A percentile compares a stretch with the other conserved stretches of the same genome.
Conservation (phyloP, 2,888 invertebrate genomes). For the Liodrosophila aerea region DNA sequence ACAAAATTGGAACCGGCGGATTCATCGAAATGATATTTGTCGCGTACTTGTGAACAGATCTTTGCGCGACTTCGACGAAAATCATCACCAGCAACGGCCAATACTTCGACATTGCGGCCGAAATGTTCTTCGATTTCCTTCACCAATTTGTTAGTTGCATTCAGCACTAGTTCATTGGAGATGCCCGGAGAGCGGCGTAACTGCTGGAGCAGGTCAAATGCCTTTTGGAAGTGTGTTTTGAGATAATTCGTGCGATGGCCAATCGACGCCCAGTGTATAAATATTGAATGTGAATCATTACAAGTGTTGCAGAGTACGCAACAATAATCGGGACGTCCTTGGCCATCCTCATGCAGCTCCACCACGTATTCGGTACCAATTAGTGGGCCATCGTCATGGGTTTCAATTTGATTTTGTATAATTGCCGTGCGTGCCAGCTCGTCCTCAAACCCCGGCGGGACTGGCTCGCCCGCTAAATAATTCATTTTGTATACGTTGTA, state of each 20-base stretch:
- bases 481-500: conserved; percentile 66
- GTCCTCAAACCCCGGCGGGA: conserved; percentile 88
- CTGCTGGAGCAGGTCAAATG: conserved; percentile 82
- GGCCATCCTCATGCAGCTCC: conserved; percentile 87
- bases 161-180: conserved; percentile 8
- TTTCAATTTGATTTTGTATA: conserved; percentile 84
- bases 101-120: conserved; percentile 86
- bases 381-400: conserved; percentile 83
- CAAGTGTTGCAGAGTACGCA: conserved; percentile 91
- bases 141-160: conserved; percentile 78
- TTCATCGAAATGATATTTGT: conserved; percentile 87
- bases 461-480: conserved; percentile 86
- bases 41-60: conserved; percentile 86
- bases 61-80: conserved; percentile 86
- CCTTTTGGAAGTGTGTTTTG: conserved; percentile 84
- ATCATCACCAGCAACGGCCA: conserved; percentile 86
- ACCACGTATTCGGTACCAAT: conserved; percentile 91
- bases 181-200: conserved; percentile 32
- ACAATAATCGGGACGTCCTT: conserved; percentile 88
- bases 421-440: conserved; percentile 83
- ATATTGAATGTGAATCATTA: conserved; percentile 90
- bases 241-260: conserved; percentile 89
- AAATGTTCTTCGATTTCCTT: conserved; percentile 89
- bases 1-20: conserved; percentile 84
- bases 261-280: conserved; percentile 90